Conservation (phyloP, 2,113 vertebrate species). For the Brienomyrus brachyistius region DNA sequence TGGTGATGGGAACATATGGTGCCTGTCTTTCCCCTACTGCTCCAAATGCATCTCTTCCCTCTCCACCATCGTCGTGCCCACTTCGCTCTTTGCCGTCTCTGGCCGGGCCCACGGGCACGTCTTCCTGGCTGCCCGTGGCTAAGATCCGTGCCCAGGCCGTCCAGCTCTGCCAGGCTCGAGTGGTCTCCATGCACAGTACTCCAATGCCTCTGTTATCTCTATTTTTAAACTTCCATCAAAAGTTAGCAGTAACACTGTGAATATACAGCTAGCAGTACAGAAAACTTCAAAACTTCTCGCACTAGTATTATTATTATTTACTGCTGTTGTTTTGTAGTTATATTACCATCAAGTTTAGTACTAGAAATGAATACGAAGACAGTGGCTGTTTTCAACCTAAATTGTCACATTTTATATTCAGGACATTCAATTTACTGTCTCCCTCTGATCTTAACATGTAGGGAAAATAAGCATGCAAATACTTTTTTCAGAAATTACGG, state of each 20-base stretch:
- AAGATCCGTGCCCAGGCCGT: not conserved
- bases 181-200: not conserved
- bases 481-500: not conserved
- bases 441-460: not conserved
- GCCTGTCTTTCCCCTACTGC: not conserved
- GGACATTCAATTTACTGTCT: not conserved
- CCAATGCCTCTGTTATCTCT: not conserved
- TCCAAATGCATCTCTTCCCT: constrained; percentile 10
- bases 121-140: not conserved
- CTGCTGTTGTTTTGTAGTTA: not conserved
- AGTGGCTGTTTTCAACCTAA: not conserved
- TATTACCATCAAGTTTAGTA: not conserved
- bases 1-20: constrained; percentile 1
- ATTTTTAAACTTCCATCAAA: not conserved
- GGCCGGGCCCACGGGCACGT: not conserved
- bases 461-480: not conserved
- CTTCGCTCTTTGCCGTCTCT: not conserved
- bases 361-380: not conserved
- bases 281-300: not conserved
- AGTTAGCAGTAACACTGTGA: too few relatives aligned
- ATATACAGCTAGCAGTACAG: not conserved
- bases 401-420: not conserved
- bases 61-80: not conserved
- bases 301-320: not conserved
- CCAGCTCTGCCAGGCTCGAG: not conserved